Evolutionary conservation across 2,113 vertebrate species (phyloP).

Genomic region (Ondatra zibethicus): DNA sequence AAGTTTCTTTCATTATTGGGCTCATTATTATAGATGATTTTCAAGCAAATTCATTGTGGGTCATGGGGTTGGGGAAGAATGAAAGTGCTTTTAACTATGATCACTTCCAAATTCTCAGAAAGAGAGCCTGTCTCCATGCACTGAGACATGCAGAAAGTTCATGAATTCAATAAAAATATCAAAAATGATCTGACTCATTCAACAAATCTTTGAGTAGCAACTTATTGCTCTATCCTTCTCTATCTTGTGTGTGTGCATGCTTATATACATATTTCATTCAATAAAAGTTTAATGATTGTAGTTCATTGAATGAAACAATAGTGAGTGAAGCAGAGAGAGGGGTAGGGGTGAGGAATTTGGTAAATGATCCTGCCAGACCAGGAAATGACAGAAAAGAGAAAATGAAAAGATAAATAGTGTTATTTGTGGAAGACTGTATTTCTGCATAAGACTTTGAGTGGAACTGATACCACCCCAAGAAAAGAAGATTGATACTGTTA

Average conservation of each 20-base stretch:
- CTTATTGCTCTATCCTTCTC: background rate
- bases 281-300: constrained; percentile 43
- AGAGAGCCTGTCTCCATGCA: background rate
- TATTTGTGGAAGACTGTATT: background rate
- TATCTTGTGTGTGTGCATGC: too few relatives aligned
- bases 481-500: constrained; percentile 40
- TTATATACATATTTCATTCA: constrained; percentile 39
- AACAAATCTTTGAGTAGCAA: constrained; percentile 47
- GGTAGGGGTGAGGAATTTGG: background rate
- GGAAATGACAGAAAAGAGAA: constrained; percentile 16
- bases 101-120: constrained; percentile 48
- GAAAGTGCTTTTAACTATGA: constrained; percentile 32
- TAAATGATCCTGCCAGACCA: constrained; percentile 25
- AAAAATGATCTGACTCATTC: constrained; percentile 55
- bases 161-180: constrained; percentile 46
- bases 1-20: constrained; percentile 52
- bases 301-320: constrained; percentile 1
- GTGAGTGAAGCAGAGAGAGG: background rate
- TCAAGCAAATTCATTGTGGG: constrained; percentile 43
- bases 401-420: background rate
- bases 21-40: constrained; percentile 53
- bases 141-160: constrained; percentile 32
- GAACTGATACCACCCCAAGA: constrained; percentile 26
- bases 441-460: constrained; percentile 11
- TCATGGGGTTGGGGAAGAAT: constrained; percentile 11